phyloP scores from a whole-genome alignment of 2,113 vertebrate species.

The Myocastor coypus region DNA sequence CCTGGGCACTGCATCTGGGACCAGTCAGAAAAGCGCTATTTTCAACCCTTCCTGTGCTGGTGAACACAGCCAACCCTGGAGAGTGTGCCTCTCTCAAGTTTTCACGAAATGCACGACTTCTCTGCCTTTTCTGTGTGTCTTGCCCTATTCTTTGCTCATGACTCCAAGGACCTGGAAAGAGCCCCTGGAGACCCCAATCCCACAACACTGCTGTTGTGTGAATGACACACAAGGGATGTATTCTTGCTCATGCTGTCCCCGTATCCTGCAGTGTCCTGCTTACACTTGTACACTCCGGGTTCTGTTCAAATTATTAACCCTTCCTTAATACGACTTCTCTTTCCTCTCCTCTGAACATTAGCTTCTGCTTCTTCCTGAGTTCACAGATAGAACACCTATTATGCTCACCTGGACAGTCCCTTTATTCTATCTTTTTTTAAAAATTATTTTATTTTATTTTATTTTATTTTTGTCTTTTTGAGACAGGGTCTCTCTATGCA shows the following conservation, averaged over 20 bases:
- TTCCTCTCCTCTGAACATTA: neutral
- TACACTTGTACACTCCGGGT: neutral
- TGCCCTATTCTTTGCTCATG: too few relatives aligned
- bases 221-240: accelerated
- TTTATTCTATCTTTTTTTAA: neutral
- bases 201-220: neutral
- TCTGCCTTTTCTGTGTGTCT: too few relatives aligned
- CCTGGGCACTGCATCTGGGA: neutral
- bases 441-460: too few relatives aligned
- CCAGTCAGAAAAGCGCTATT: neutral
- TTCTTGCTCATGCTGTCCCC: accelerated
- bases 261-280: accelerated
- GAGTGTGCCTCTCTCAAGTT: neutral
- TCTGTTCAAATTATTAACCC: neutral
- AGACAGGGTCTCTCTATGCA: too few relatives aligned
- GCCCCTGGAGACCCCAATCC: neutral
- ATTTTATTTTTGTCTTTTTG: too few relatives aligned
- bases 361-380: neutral
- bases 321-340: neutral
- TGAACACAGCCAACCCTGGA: neutral
- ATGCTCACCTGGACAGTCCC: neutral
- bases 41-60: neutral
- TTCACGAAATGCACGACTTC: neutral
- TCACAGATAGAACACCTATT: neutral
- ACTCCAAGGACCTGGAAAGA: neutral